These are phyloP conservation scores for Poecilia wingei DNA, from an alignment of 2,797 vertebrate genomes.

Conservation along the genomic window DNA sequence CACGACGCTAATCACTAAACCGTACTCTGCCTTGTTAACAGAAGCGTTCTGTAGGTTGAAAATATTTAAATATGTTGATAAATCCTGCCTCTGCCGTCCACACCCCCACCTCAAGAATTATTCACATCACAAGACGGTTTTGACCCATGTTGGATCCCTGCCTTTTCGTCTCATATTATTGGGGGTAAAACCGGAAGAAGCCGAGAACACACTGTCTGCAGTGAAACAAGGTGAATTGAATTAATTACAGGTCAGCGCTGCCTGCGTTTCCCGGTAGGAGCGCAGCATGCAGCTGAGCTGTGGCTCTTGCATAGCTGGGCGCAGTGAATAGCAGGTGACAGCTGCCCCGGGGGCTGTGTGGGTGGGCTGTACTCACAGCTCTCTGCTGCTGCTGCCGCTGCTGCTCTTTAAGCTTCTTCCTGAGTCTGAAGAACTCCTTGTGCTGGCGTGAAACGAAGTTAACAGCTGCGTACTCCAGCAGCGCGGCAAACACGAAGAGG, in stretches of 20 bases:
- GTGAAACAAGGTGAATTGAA: constrained; percentile 55
- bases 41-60: constrained; percentile 20
- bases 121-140: constrained; percentile 25
- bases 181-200: constrained; percentile 21
- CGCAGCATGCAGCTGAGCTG: constrained; percentile 57
- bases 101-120: constrained; percentile 16
- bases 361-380: constrained; percentile 82
- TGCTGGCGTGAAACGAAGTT: constrained; percentile 96
- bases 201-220: constrained; percentile 31
- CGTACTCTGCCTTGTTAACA: constrained; percentile 21
- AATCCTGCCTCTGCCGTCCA: constrained; percentile 30
- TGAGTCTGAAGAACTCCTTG: constrained; percentile 92
- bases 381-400: constrained; percentile 74
- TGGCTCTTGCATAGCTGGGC: constrained; percentile 50
- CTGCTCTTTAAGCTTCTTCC: constrained; percentile 83
- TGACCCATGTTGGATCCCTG: constrained; percentile 15
- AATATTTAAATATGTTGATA: constrained; percentile 42
- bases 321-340: constrained; percentile 70
- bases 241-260: constrained; percentile 74
- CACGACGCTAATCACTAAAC: constrained; percentile 30
- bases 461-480: constrained; percentile 93
- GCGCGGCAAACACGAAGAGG: constrained; percentile 91
- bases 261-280: constrained; percentile 34
- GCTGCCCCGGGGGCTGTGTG: constrained; percentile 62
- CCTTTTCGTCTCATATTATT: constrained; percentile 10